Percentiles rank a stretch among this genome's conserved stretches.
Evolutionary conservation across 2,113 vertebrate genomes (phyloP).

Genomic region (Saccopteryx bilineata): DNA sequence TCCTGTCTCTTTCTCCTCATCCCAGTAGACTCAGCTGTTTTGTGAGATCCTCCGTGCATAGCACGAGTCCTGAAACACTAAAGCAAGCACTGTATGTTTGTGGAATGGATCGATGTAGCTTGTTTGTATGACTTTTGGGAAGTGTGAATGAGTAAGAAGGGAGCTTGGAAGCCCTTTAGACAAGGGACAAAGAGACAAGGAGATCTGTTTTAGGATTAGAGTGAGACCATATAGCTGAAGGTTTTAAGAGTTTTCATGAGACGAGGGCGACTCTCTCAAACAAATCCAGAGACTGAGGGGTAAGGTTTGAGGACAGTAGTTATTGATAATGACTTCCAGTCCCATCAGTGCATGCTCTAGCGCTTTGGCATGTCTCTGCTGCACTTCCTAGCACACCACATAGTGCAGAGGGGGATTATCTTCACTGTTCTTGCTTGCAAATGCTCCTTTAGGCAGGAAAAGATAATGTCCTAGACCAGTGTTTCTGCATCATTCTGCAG

Average conservation of each 20-base stretch:
- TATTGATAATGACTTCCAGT: no score
- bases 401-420: neutral
- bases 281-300: neutral
- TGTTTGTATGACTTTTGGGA: neutral
- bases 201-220: neutral
- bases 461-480: neutral
- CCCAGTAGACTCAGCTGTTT: neutral
- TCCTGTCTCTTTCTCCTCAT: neutral
- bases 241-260: neutral
- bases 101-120: neutral
- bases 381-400: neutral
- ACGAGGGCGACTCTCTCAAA: neutral
- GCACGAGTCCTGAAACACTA: neutral
- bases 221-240: neutral
- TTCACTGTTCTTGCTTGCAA: neutral
- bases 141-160: neutral
- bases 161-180: neutral
- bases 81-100: neutral
- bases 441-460: neutral
- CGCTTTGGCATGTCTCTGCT: no score
- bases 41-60: neutral
- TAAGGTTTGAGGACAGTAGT: neutral
- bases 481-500: neutral
- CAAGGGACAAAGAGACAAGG: neutral
- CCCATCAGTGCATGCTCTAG: no score